Evolutionary conservation across 2,113 vertebrate genomes (phyloP), one percentile per base, ranked within the genome.

Genomic region (Eclectus roratus): DNA sequence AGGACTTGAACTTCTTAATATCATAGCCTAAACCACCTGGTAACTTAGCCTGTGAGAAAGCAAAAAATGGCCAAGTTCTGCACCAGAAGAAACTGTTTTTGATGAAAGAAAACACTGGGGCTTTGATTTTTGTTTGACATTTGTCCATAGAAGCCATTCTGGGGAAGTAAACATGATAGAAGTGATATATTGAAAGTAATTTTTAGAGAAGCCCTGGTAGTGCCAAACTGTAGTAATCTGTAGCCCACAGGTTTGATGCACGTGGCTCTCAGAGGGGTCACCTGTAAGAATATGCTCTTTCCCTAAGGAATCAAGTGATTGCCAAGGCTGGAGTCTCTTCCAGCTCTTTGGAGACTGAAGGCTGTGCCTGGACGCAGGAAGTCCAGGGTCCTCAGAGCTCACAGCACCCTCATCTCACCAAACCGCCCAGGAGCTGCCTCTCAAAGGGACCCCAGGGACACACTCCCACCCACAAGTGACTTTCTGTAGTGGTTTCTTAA

Each of bases 111-210:
- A 88, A 21, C 11, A 8, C 1, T n/a, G 5, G 4, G n/a, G 27
- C 47, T 63, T 93, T 95, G 46, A 43, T 25, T 87, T 89, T 92
- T 66, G 21, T 49, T 77, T 90, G 49, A 43, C n/a, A 10, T 79
- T 55, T 47, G 71, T 17, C 69, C 84, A 73, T 55, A 92, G 61
- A 95, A 93, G 70, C 7, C 41, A 56, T 89, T 91, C 68, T 84
- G 49, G 37, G 60, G 13, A 79, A 79, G 13, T n/a, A 70, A 84
- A 69, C 2, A 1, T 23, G 61, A 78, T 33, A 68, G 17, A 80
- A 92, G 47, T 31, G 5, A 7, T 85, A 56, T 43, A 64, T 49
- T 5, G 0, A 47, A 85, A 65, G 9, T 33, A 52, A 77, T 80
- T 88, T 88, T 78, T 84, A 70, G 10, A 50, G 53, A 44, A 79